Conservation (phyloP, 2,113 vertebrate species). For the Hypanus sabinus region DNA sequence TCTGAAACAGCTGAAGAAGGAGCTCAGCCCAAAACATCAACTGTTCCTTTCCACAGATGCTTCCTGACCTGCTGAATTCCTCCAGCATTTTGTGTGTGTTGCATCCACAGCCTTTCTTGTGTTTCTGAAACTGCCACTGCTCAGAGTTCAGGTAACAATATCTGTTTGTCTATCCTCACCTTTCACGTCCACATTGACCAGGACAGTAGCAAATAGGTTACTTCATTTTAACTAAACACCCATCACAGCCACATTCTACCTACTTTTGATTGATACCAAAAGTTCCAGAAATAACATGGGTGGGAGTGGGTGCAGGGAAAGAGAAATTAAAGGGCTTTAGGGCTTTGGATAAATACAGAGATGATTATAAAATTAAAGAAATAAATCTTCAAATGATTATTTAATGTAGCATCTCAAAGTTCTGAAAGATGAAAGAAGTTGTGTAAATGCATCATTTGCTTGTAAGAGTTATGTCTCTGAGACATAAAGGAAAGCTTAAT, state of each 20-base stretch:
- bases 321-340: neutral
- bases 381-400: no score
- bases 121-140: neutral
- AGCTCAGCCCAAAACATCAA: no score
- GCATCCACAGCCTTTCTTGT: no score
- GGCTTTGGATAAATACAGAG: neutral
- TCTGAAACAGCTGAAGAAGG: no score
- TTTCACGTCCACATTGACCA: neutral
- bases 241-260: neutral
- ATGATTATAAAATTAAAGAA: neutral
- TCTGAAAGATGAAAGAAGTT: neutral
- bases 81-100: no score
- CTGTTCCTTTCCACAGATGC: no score
- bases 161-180: neutral
- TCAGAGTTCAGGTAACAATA: neutral
- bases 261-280: neutral
- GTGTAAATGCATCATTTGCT: neutral
- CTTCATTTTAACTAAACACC: neutral
- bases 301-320: neutral
- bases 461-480: neutral
- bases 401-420: neutral
- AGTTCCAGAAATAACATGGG: neutral
- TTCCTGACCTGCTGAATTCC: no score
- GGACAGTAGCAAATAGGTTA: neutral
- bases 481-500: neutral